Base-by-base conservation (phyloP, 2,888 invertebrate genomes). In the Phortica okadai region DNA sequence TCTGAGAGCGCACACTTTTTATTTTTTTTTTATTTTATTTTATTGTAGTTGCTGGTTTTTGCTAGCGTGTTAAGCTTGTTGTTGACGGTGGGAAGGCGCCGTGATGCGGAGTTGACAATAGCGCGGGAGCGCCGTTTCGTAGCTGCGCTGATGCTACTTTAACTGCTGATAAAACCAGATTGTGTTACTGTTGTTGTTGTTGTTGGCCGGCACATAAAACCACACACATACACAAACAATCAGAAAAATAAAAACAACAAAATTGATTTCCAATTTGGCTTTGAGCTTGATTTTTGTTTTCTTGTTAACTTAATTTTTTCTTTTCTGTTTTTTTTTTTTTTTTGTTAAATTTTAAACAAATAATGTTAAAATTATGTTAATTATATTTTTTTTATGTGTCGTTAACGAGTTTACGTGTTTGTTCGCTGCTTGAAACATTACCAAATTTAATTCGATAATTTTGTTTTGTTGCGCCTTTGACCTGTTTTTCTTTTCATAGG, bases 381-480 rank as follows among this genome's bases (percentile, higher is more conserved):
- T 72, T 16, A 14, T 33, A 50, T 50, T 50, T 75, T 50, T 75
- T 75, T 21, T 79, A 77, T 73, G 77, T 75, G 73, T 76, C 44
- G 45, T 41, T 59, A 42, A 33, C 33, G 33, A 33, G 33, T 33
- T 70, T 75, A 42, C 16, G 62, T 73, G 42, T 69, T 10, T n/a
- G 59, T 59, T 14, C 16, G n/a, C 16, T n/a, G 59, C 59, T 67
- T 67, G 50, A 11, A 50, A 11, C 14, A 11, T 50, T 11, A 14
- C 50, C 50, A 14, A 44, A 42, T 42, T 45, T 45, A 70, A 70
- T 70, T 45, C n/a, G 77, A 74, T 77, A 79, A 77, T 77, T 74
- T 80, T 78, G 50, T 72, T 81, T 81, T 84, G 88, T 86, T 88
- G 88, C 85, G 85, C 88, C 88, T 85, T 85, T 85, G 85, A 85